phyloP scores from a whole-genome alignment of 2,113 vertebrate genomes.

The Dendropsophus ebraccatus region DNA sequence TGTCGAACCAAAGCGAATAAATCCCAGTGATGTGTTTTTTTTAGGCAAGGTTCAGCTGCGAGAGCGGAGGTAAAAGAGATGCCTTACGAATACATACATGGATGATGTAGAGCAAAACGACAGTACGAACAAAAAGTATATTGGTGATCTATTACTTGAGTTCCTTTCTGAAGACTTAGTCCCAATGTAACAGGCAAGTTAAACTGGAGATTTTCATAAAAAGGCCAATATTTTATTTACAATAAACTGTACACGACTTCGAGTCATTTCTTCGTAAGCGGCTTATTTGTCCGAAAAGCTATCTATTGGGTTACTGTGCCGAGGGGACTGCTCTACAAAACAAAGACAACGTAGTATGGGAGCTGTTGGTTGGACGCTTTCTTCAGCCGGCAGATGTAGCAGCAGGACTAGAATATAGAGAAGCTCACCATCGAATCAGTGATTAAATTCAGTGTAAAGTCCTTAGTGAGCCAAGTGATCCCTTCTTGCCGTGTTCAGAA shows the following conservation, averaged over 20 bases:
- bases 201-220: conserved; percentile 85
- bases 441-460: background rate
- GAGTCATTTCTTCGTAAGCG: conserved; percentile 58
- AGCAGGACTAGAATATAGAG: conserved; percentile 11
- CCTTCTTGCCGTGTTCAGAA: conserved; percentile 73
- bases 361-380: conserved; percentile 24
- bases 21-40: background rate
- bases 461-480: conserved; percentile 68
- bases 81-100: conserved; percentile 22
- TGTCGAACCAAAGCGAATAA: background rate
- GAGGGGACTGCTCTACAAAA: conserved; percentile 21
- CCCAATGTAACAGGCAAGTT: conserved; percentile 86
- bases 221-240: conserved; percentile 95
- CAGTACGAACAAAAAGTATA: conserved; percentile 32
- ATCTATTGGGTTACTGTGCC: conserved; percentile 22
- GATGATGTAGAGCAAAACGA: conserved; percentile 19
- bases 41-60: background rate
- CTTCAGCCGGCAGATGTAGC: conserved; percentile 49
- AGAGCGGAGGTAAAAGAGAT: background rate
- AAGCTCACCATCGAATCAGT: conserved; percentile 36
- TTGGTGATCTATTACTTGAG: conserved; percentile 20
- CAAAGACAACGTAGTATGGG: conserved; percentile 21
- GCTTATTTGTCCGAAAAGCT: conserved; percentile 50
- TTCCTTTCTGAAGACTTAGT: conserved; percentile 56
- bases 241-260: conserved; percentile 86